Base-by-base conservation (phyloP, 2,797 vertebrate genomes). In the Chloroceryle amazona region DNA sequence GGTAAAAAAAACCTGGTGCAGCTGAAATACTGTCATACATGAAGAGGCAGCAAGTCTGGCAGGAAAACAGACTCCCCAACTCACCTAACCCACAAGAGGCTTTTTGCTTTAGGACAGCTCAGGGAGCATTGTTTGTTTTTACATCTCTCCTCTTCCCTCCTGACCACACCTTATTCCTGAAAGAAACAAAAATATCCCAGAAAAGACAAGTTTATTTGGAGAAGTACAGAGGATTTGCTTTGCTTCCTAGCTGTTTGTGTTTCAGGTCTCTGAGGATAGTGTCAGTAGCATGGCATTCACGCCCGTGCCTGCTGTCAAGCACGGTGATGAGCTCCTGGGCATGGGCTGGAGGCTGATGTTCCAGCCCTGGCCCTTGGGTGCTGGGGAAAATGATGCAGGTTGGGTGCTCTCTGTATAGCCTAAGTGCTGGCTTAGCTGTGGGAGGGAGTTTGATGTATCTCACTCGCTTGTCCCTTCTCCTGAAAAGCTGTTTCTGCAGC, bases 291-390 rank as follows among this genome's bases (percentile, higher is more conserved):
- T 0, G 3, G n/a, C 16, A 49, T 3, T 62, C n/a, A 8, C 3
- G 2, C 46, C 47, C 8, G 1, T 28, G 10, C 47, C 52, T 13
- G 41, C 47, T 3, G 16, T 16, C 2, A 0, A 20, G 37, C 1
- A 0, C 2, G 1, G 15, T 5, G 28, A 18, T 1, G 19, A 23
- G 49, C 44, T 55, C 31, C 54, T 6, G 7, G 3, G 1, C 14
- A 6, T 33, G 3, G 17, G 11, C 2, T 11, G 2, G 1, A 41
- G 16, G 17, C 51, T 15, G 9, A 7, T 9, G 29, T 54, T 41
- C 37, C 1, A 3, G 18, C 11, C 3, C 52, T 44, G 76, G 29
- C 54, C 47, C 35, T 49, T 33, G 39, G 52, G 42, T 13, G 2
- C 21, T 57, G 2, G 2, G 46, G 28, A 42, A 6, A 68, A 65